Percentiles rank a stretch among this genome's conserved stretches.
These are phyloP conservation scores for Phrynosoma platyrhinos DNA, from an alignment of 2,113 vertebrate species.

Conservation along the genomic window DNA sequence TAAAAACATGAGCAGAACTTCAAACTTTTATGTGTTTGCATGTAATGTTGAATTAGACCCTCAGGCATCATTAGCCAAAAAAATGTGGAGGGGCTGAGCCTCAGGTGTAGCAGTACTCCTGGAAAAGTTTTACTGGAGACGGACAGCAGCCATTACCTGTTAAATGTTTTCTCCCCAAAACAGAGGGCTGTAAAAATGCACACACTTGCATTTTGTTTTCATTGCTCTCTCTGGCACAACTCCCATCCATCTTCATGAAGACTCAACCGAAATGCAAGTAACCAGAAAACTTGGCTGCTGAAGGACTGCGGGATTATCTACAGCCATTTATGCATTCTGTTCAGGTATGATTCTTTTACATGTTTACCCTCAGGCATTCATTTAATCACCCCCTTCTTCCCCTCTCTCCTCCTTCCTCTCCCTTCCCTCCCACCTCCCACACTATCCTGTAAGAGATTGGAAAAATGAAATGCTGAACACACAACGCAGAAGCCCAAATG, in stretches of 20 bases:
- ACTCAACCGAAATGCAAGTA: neutral
- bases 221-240: neutral
- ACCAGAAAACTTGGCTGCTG: neutral
- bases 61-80: neutral
- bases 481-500: conserved; percentile 6
- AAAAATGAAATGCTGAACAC: conserved; percentile 34
- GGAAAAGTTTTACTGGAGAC: neutral
- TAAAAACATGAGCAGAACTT: neutral
- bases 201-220: neutral
- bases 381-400: conserved; percentile 18
- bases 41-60: neutral
- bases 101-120: neutral
- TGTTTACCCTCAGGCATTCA: conserved; percentile 23
- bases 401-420: neutral
- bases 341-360: conserved; percentile 16
- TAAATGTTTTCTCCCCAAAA: neutral
- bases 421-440: neutral
- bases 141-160: neutral
- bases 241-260: conserved; percentile 3
- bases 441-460: conserved; percentile 1
- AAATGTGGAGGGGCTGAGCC: neutral
- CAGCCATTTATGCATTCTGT: conserved; percentile 13
- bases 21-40: neutral
- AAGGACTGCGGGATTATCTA: conserved; percentile 1
- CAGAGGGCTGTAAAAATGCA: neutral